These are phyloP conservation scores for Anhinga rufa DNA, from an alignment of 2,113 vertebrate genomes.

Conservation along the genomic window DNA sequence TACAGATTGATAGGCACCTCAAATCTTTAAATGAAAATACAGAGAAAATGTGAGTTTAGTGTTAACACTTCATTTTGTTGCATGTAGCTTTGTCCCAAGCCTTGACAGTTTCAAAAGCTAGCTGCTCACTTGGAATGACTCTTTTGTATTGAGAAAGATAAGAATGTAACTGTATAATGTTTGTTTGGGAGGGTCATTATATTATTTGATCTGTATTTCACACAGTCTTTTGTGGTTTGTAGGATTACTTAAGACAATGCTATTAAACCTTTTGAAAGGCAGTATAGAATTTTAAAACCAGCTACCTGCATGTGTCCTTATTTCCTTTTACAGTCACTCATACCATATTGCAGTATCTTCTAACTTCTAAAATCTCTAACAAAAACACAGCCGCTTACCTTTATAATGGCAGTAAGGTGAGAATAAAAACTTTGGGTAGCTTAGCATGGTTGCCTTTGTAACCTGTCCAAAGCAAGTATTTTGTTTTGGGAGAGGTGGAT, in stretches of 20 bases:
- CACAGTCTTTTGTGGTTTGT: not conserved
- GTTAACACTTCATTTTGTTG: not conserved
- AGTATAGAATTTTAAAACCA: not conserved
- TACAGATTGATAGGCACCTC: not conserved
- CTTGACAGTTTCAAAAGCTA: not conserved
- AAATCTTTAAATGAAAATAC: not conserved
- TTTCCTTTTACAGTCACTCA: not conserved
- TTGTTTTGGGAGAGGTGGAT: not conserved
- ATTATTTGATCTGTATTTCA: not conserved
- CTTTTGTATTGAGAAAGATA: not conserved
- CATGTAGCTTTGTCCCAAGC: not conserved
- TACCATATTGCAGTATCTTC: not conserved
- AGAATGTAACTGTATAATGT: not conserved
- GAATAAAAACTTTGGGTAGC: not conserved
- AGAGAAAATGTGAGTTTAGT: not conserved
- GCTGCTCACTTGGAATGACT: not conserved
- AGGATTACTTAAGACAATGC: not conserved
- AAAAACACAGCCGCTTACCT: not conserved
- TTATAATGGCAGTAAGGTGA: not conserved
- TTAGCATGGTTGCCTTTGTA: not conserved
- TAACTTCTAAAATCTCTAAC: not conserved
- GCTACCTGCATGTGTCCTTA: not conserved
- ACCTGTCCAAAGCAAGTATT: not conserved
- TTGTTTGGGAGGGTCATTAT: not conserved
- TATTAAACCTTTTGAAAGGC: slow-evolving; percentile 39